A percentile compares a stretch with the other conserved stretches of the same genome.
These are phyloP conservation scores for Petrophora chlorosata DNA, from an alignment of 2,888 invertebrate species.

Conservation along the genomic window DNA sequence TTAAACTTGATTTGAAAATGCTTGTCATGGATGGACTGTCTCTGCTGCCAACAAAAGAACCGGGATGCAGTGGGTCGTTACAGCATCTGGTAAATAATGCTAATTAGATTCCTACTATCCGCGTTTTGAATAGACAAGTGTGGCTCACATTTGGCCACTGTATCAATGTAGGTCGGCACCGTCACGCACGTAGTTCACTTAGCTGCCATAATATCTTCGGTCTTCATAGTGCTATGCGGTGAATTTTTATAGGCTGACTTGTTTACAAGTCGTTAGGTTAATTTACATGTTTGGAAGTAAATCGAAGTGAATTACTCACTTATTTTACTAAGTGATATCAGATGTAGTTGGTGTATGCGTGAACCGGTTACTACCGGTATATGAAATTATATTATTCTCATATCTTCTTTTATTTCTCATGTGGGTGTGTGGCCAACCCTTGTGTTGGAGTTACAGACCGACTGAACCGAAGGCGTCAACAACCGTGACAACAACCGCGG, in stretches of 20 bases:
- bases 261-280: too few relatives aligned
- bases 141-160: slow-evolving; percentile 40
- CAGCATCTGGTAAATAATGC: slow-evolving; percentile 65
- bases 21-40: slow-evolving; percentile 4
- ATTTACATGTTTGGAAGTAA: too few relatives aligned
- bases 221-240: slow-evolving; percentile 39
- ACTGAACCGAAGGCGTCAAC: too few relatives aligned
- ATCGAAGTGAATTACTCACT: too few relatives aligned
- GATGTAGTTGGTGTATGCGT: too few relatives aligned
- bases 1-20: slow-evolving; percentile 8
- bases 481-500: too few relatives aligned
- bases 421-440: too few relatives aligned
- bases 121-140: slow-evolving; percentile 63
- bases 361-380: too few relatives aligned
- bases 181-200: slow-evolving; percentile 60
- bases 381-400: too few relatives aligned
- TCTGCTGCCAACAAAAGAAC: slow-evolving; percentile 8
- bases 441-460: too few relatives aligned
- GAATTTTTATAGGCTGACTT: slow-evolving; percentile 12
- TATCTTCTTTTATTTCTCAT: too few relatives aligned
- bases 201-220: slow-evolving; percentile 27
- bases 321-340: too few relatives aligned
- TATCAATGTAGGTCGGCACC: slow-evolving; percentile 58
- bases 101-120: slow-evolving; percentile 62
- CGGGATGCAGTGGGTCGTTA: slow-evolving; percentile 29